Base-by-base conservation (phyloP, 2,888 invertebrate species). In the Hirtodrosophila duncani region DNA sequence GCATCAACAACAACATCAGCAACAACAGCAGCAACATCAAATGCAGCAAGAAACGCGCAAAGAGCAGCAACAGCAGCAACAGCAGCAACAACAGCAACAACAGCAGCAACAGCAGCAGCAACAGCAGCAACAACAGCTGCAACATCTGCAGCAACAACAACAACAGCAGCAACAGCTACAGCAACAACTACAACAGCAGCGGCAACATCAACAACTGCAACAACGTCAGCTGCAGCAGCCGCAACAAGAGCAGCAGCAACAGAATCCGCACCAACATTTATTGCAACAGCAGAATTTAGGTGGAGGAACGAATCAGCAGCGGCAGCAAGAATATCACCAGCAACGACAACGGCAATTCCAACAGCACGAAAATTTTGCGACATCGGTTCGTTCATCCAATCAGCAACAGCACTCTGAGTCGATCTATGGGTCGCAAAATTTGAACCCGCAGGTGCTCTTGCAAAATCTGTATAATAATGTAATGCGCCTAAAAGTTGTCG, bases 41-140 rank as follows among this genome's bases (percentile, higher is more conserved):
- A 11, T 11, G 10, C 20, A 20, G 6, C 20, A 5, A 5, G 4
- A 20, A 20, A 6, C 6, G 6, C 20, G 6, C 6, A 20, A 20
- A 6, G 4, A 20, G 6, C 27, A 20, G 10, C 36, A 38, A 8
- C 18, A 38, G 14, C 46, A 34, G 9, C 39, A 13, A 13, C 16
- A 46, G 5, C 48, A 49, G 1, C 3, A 16, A 5, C 48, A 59
- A 7, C 37, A 33, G n/a, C 50, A 46, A 3, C n/a, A 10, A 1
- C 45, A 23, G 1, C 37, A 31, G 1, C 51, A 45, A 0, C 34
- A 43, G 3, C 36, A 50, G 2, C 49, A 48, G 10, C 14, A 49
- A 0, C 31, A 33, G 5, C 30, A 37, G 13, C 51, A 50, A 8
- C 52, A 48, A 1, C 41, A 3, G 5, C 2, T 5, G 10, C 30